A percentile compares a stretch with the other conserved stretches of the same genome.
phyloP scores from a whole-genome alignment of 2,113 vertebrate genomes.

The Zosterops borbonicus region DNA sequence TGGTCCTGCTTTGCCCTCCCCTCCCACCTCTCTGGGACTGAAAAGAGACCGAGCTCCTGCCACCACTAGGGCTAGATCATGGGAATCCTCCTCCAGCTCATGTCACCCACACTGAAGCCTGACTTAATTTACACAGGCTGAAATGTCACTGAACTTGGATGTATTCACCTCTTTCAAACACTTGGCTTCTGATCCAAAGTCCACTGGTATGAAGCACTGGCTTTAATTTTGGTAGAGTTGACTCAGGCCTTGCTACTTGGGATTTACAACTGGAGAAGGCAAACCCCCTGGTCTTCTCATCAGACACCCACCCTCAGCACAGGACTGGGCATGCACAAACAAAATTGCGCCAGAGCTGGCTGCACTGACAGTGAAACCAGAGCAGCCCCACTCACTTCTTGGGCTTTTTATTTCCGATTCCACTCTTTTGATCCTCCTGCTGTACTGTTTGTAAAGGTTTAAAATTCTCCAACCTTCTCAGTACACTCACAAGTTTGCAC shows the following conservation, averaged over 20 bases:
- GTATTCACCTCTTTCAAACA: neutral
- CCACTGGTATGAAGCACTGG: neutral
- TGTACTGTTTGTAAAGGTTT: neutral
- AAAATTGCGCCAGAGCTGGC: neutral
- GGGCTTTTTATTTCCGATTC: neutral
- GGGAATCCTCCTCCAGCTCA: neutral
- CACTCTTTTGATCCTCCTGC: neutral
- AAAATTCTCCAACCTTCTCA: neutral
- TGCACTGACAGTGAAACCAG: accelerated
- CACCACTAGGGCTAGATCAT: neutral
- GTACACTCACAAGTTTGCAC: neutral
- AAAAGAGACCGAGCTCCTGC: neutral
- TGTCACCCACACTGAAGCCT: neutral
- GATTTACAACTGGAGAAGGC: neutral
- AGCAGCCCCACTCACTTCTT: neutral
- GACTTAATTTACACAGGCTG: neutral
- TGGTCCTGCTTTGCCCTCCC: neutral
- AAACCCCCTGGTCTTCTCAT: neutral
- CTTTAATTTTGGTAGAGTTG: neutral
- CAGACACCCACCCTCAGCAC: neutral
- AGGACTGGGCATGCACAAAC: neutral
- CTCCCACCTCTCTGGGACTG: neutral
- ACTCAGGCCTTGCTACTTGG: neutral
- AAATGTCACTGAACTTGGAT: neutral
- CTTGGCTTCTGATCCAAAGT: neutral